A percentile compares a stretch with the other conserved stretches of the same genome.
These are phyloP conservation scores for Bufotes viridis DNA, from an alignment of 2,797 vertebrate species.

Conservation along the genomic window DNA sequence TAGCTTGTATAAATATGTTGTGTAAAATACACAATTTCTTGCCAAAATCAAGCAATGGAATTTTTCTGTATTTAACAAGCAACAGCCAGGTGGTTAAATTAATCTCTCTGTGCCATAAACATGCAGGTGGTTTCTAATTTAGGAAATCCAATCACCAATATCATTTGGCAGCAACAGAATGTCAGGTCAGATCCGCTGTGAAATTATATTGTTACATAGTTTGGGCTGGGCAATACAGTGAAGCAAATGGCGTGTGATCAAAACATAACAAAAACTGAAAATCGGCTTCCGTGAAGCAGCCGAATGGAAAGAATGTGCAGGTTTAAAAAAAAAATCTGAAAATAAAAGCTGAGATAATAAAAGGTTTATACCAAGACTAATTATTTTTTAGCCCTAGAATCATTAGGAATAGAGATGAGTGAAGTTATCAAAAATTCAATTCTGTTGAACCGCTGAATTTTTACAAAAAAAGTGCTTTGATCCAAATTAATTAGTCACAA, in stretches of 20 bases:
- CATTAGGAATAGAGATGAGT: too few relatives aligned
- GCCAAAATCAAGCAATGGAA: conserved; percentile 44
- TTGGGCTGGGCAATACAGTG: conserved; percentile 35
- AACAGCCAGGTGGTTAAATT: conserved; percentile 57
- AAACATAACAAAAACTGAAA: conserved; percentile 61
- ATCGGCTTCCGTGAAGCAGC: conserved; percentile 58
- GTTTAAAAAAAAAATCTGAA: background rate
- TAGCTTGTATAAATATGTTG: conserved; percentile 48
- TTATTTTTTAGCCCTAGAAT: too few relatives aligned
- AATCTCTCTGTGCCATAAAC: conserved; percentile 57
- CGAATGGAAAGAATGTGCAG: conserved; percentile 1
- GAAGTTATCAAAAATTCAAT: too few relatives aligned
- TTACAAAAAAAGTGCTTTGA: too few relatives aligned
- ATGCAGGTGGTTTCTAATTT: conserved; percentile 61
- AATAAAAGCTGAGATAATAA: background rate
- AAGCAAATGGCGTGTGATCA: conserved; percentile 63
- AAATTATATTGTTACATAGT: conserved; percentile 50
- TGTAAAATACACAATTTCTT: conserved; percentile 32
- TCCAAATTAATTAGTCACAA: too few relatives aligned
- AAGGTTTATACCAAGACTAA: too few relatives aligned
- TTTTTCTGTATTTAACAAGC: conserved; percentile 46
- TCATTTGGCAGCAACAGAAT: conserved; percentile 52
- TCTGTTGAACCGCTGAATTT: too few relatives aligned
- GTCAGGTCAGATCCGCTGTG: conserved; percentile 56
- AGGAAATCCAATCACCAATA: conserved; percentile 56